Evolutionary conservation across 2,113 vertebrate species (phyloP), one percentile per base, ranked within the genome.

Genomic region (Podilymbus podiceps): DNA sequence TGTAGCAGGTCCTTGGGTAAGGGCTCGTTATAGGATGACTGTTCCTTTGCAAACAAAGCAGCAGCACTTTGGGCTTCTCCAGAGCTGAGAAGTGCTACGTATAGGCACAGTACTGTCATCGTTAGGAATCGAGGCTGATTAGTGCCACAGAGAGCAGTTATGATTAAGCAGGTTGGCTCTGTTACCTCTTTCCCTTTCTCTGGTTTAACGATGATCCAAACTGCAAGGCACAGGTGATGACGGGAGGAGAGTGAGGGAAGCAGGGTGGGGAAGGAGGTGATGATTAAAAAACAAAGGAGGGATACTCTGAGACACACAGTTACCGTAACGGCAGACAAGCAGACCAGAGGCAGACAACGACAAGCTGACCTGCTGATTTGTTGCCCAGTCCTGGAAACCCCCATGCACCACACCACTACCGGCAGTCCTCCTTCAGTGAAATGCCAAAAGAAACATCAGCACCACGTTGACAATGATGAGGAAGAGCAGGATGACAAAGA

Each of bases 381-480:
- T 82, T 30, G 62, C 92, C 95, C 92, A 86, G 84, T 97, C 94
- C 94, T 74, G 95, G 96, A 87, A 89, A 95, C 63, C 94, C 96
- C 87, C 86, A 68, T 31, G 80, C 95, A 94, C 93, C 80, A 92
- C 84, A 88, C 73, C 95, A 88, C 92, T 88, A 88, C 73, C 52
- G 8, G 85, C 85, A 33, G 93, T 94, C 89, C 90, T 88, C 93
- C 93, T 97, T 99, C 97, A 99, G 98, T 99, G 98, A 97, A 99
- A 99, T 67, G 99, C 99, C 98, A 99, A 98, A 79, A 99, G 98
- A 97, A 99, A 99, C 98, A 99, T 99, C 77, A 99, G 99, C 97
- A 99, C 99, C 93, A 99, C 99, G 60, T 99, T 99, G 98, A 99
- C 99, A 98, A 99, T 97, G 97, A 99, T 98, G 90, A 99, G 99